Base-by-base conservation (phyloP, 92 coral and sea anemone species). In the Epizoanthus stellaris region DNA sequence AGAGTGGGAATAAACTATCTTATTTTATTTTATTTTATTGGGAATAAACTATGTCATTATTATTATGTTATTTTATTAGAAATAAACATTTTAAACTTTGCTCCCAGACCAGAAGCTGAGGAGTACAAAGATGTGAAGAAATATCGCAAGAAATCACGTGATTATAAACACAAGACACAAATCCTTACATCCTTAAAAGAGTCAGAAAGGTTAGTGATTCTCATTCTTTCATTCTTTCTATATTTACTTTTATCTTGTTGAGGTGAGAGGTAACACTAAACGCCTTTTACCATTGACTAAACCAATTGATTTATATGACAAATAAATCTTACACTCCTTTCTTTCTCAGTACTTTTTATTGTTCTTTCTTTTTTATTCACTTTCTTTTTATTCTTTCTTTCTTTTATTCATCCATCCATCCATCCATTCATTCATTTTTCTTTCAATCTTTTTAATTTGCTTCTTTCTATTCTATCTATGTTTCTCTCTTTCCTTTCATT, bases 61-160 rank as follows among this genome's bases (percentile, higher is more conserved):
- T 5, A 30, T 1, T 12, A 25, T 19, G 47, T 21, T 3, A 39
- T 43, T 76, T 5, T 56, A 16, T 15, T 5, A 19, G 12, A 34
- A 42, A 64, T 52, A 16, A 8, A 47, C 0, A 36, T 30, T 21
- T 15, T 16, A 23, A 15, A 16, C 11, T 25, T 70, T 43, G 9
- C 19, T 42, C n/a, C 16, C 68, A 95, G 98, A 85, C 59, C 94
- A 66, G 90, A 94, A 34, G 85, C 68, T 6, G 98, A 96, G 54
- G 98, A 96, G 84, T 58, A 68, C 65, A 74, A 79, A 87, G 98
- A 96, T 70, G 38, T 92, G 12, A 96, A 96, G 69, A 91, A 90
- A 66, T 96, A 84, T 87, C 96, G 95, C 30, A 91, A 87, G 74
- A 82, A 86, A 66, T 82, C 93, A 8, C 87, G 91, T 62, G 94